Evolutionary conservation across 1,140 invertebrate genomes (phyloP).

Genomic region (Bicyclus anynana): DNA sequence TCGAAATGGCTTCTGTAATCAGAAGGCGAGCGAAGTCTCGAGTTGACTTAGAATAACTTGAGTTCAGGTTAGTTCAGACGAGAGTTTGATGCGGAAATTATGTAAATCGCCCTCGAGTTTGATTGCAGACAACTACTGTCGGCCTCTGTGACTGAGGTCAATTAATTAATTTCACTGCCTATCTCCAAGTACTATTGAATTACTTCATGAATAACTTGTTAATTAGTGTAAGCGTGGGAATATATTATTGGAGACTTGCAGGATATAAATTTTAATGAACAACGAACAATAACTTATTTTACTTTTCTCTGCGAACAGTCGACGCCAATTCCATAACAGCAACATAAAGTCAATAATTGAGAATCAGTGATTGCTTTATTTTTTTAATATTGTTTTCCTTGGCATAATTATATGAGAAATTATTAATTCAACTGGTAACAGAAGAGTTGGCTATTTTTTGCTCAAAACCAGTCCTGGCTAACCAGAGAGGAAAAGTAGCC

Average conservation of each 20-base stretch:
- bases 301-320: too few relatives aligned
- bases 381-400: too few relatives aligned
- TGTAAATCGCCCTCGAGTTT: conserved; percentile 45
- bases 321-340: too few relatives aligned
- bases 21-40: conserved; percentile 16
- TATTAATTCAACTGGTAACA: too few relatives aligned
- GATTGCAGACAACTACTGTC: conserved; percentile 36
- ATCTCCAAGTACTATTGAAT: conserved; percentile 18
- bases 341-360: too few relatives aligned
- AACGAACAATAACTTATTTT: too few relatives aligned
- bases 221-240: background rate
- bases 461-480: too few relatives aligned
- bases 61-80: conserved; percentile 12
- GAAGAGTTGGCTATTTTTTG: too few relatives aligned
- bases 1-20: conserved; percentile 24
- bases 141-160: conserved; percentile 29
- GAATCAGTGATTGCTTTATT: too few relatives aligned
- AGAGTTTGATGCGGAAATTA: conserved; percentile 39
- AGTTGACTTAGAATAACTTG: conserved; percentile 22
- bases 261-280: too few relatives aligned
- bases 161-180: conserved; percentile 33
- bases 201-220: background rate
- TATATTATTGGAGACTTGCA: background rate
- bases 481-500: too few relatives aligned
- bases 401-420: too few relatives aligned